Evolutionary conservation across 2,113 vertebrate species (phyloP).

Genomic region (Muntiacus muntjak): DNA sequence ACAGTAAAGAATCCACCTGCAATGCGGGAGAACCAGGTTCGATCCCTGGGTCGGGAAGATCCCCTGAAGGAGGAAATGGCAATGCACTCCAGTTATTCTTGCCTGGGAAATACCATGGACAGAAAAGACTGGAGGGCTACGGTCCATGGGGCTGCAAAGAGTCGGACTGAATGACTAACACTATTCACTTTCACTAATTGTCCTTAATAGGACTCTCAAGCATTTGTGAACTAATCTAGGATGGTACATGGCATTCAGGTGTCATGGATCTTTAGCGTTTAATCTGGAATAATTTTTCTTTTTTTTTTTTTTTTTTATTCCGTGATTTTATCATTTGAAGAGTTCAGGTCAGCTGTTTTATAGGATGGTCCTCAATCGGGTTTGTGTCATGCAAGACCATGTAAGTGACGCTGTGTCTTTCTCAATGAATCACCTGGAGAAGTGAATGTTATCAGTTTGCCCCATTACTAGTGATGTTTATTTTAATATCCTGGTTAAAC

Average conservation of each 20-base stretch:
- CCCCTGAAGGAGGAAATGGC: background rate
- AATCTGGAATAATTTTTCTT: background rate
- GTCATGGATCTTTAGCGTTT: background rate
- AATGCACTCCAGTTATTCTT: background rate
- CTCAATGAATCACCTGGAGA: background rate
- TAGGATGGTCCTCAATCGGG: background rate
- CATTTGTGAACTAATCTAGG: background rate
- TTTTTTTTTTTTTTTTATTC: background rate
- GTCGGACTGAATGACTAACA: background rate
- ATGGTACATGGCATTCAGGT: background rate
- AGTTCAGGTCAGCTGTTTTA: background rate
- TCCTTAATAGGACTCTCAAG: background rate
- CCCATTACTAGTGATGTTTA: background rate
- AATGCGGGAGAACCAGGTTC: background rate
- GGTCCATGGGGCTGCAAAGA: background rate
- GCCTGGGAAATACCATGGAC: background rate
- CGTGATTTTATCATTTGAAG: background rate
- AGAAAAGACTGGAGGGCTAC: background rate
- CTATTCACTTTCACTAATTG: background rate
- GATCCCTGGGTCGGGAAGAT: background rate
- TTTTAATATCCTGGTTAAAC: background rate
- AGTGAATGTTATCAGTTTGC: background rate
- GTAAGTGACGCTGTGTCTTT: background rate
- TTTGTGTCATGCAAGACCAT: background rate
- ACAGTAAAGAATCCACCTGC: background rate